Percentiles rank a stretch among this genome's conserved stretches.
These are phyloP conservation scores for Rhizomys pruinosus DNA, from an alignment of 2,113 vertebrate genomes.

Conservation along the genomic window DNA sequence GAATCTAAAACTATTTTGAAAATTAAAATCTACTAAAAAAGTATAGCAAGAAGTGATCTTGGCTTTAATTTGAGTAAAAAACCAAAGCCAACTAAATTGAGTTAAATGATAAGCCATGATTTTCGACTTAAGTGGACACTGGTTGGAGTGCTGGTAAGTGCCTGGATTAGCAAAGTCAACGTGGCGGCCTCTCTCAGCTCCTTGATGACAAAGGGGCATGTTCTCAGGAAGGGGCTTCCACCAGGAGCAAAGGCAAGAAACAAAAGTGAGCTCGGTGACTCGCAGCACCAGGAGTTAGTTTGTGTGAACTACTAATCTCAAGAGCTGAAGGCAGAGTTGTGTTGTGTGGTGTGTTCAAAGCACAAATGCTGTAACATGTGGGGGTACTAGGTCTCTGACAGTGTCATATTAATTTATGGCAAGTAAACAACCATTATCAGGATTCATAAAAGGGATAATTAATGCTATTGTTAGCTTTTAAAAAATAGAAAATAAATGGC, in stretches of 20 bases:
- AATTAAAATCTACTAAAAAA: background rate
- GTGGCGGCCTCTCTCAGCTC: background rate
- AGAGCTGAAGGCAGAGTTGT: background rate
- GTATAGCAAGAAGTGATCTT: background rate
- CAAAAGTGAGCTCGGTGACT: background rate
- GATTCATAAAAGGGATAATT: slow-evolving; percentile 32
- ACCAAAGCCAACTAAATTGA: background rate
- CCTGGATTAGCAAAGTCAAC: background rate
- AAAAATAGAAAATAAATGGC: slow-evolving; percentile 47
- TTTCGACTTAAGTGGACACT: background rate
- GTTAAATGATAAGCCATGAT: background rate
- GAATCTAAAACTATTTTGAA: slow-evolving; percentile 2
- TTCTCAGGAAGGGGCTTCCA: background rate
- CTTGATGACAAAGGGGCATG: too few relatives aligned
- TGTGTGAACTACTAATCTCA: background rate
- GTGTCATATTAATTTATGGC: background rate
- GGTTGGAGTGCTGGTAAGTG: background rate
- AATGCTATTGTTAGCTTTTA: slow-evolving; percentile 43
- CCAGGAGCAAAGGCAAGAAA: background rate
- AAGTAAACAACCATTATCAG: slow-evolving; percentile 55
- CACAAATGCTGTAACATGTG: background rate
- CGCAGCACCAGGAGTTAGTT: background rate
- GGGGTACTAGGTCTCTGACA: background rate
- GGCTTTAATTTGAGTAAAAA: slow-evolving; percentile 4
- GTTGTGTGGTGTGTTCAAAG: slow-evolving; percentile 34